Conservation (phyloP, 2,113 vertebrate species). For the Dicentrarchus labrax region DNA sequence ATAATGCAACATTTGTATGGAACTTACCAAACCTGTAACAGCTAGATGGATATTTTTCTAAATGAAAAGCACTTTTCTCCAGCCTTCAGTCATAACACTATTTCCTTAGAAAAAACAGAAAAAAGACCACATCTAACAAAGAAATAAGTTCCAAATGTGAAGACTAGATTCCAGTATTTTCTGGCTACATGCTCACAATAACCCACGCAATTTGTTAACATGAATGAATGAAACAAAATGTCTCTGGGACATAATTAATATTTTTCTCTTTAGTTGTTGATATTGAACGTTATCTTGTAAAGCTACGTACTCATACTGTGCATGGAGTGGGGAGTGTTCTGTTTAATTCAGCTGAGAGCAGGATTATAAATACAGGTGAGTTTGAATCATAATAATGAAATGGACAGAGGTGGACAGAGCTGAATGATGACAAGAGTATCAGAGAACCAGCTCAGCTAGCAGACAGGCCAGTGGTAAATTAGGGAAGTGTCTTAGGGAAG, state of each 20-base stretch:
- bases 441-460: slow-evolving; percentile 29
- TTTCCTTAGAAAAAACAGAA: not conserved
- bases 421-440: slow-evolving; percentile 30
- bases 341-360: slow-evolving; percentile 45
- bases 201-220: not conserved
- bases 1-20: slow-evolving; percentile 11
- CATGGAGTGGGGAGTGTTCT: not conserved
- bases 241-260: not conserved
- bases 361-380: slow-evolving; percentile 43
- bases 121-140: not conserved
- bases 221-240: not conserved
- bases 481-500: slow-evolving; percentile 35
- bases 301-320: not conserved
- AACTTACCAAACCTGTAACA: slow-evolving; percentile 6
- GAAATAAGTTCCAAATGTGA: not conserved
- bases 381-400: slow-evolving; percentile 51
- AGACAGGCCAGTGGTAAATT: slow-evolving; percentile 40
- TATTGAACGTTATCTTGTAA: not conserved
- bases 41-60: not conserved
- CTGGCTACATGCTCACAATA: not conserved
- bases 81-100: not conserved
- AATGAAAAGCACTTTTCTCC: slow-evolving; percentile 5
- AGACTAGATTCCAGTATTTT: not conserved
- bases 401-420: slow-evolving; percentile 35
- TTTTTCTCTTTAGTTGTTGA: not conserved